Percentiles rank a stretch among this genome's conserved stretches.
These are phyloP conservation scores for Pardosa pseudoannulata DNA, from an alignment of 2,888 invertebrate species.

Conservation along the genomic window DNA sequence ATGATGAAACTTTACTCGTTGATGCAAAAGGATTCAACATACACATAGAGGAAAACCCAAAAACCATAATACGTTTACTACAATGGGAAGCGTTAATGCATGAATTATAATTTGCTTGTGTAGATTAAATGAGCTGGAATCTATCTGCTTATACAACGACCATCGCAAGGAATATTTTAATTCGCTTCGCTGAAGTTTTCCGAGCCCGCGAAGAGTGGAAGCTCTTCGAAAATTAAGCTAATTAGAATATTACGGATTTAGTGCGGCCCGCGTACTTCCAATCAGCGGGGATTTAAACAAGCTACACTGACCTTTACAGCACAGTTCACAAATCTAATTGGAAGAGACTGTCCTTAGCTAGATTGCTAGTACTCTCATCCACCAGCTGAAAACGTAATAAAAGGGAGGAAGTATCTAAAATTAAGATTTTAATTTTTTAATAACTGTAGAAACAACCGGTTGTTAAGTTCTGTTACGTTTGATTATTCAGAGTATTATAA, in stretches of 20 bases:
- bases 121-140: background rate
- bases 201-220: background rate
- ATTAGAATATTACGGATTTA: conserved; percentile 7
- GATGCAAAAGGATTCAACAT: too few species aligned
- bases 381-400: background rate
- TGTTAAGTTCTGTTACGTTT: too few species aligned
- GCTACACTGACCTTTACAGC: background rate
- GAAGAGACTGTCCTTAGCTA: background rate
- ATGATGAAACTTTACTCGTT: too few species aligned
- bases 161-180: background rate
- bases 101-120: too few species aligned
- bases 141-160: background rate
- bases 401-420: background rate
- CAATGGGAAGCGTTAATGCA: too few species aligned
- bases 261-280: background rate
- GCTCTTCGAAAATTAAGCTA: background rate
- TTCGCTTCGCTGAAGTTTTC: background rate
- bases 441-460: too few species aligned
- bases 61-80: too few species aligned
- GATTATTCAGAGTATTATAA: too few species aligned
- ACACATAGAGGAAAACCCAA: too few species aligned
- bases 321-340: conserved; percentile 15
- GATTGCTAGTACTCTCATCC: background rate
- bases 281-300: conserved; percentile 11
- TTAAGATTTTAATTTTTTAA: too few species aligned